Base-by-base conservation (phyloP, 2,888 invertebrate genomes). In the Malacosoma neustria region DNA sequence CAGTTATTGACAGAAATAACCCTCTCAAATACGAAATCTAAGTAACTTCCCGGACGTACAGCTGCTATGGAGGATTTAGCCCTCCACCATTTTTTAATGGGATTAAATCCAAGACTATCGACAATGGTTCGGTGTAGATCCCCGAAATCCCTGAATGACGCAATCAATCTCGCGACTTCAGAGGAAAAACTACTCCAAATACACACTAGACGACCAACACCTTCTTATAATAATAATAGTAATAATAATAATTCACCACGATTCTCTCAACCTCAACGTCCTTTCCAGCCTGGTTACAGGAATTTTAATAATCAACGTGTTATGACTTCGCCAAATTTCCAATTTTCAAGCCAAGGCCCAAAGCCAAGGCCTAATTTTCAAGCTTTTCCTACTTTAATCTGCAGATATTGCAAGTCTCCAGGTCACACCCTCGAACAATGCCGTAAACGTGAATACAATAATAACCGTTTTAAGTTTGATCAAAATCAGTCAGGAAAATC, bases 21-120 rank as follows among this genome's bases (percentile, higher is more conserved):
- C 13, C n/a, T 29, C 6, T 3, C 13, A n/a, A n/a, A n/a, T 2
- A 12, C 2, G 53, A 52, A 40, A 11, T 55, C 4, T 3, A 40
- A 1, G n/a, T n/a, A n/a, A n/a, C n/a, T n/a, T n/a, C n/a, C n/a
- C n/a, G 56, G 51, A 2, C 41, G 52, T 0, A 45, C 42, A 1
- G 52, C 53, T 3, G 49, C 53, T 1, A 55, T 54, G 51, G 48
- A 54, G 22, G 57, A 53, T 1, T 13, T 56, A 12, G 54, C 51
- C 6, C 40, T 56, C 1, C 45, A 52, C 15, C 37, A 39, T 4
- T 39, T 42, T n/a, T 29, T 13, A 32, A 32, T 32, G 33, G 39
- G 39, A 5, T 15, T 39, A 4, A 15, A 3, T 2, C 35, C 35
- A 4, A 32, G 33, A 4, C 35, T 35, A 11, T 39, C 39, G 1